These are phyloP conservation scores for Limonius californicus DNA, from an alignment of 1,140 invertebrate species.

Conservation along the genomic window DNA sequence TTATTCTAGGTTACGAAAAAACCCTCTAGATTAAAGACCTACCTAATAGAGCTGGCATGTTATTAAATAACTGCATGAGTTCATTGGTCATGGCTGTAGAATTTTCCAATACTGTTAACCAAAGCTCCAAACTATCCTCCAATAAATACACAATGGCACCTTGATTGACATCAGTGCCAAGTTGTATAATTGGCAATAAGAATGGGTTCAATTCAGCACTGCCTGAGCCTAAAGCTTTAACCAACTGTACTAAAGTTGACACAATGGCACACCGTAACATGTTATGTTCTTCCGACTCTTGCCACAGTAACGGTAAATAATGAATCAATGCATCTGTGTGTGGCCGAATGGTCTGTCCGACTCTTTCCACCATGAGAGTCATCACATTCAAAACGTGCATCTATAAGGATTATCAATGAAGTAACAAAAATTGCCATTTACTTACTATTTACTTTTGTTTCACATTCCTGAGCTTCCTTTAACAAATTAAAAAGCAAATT, in stretches of 20 bases:
- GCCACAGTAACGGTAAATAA: constrained; percentile 85
- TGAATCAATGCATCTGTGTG: constrained; percentile 66
- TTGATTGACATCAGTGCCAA: constrained; percentile 76
- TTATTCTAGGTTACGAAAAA: constrained; percentile 57
- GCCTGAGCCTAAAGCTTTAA: constrained; percentile 62
- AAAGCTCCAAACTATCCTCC: constrained; percentile 89
- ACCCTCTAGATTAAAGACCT: no score
- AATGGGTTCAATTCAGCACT: constrained; percentile 62
- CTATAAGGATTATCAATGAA: constrained; percentile 49
- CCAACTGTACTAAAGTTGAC: constrained; percentile 74
- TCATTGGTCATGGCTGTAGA: constrained; percentile 57
- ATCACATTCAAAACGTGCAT: constrained; percentile 88
- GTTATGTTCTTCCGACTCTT: constrained; percentile 80
- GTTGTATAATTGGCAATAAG: constrained; percentile 70
- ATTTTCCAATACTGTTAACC: constrained; percentile 80
- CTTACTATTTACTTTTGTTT: constrained; percentile 72
- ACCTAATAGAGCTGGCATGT: constrained; percentile 77
- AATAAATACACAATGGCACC: constrained; percentile 82
- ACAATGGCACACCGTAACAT: constrained; percentile 91
- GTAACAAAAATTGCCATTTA: background rate
- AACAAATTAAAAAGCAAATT: constrained; percentile 77
- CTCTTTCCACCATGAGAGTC: constrained; percentile 84
- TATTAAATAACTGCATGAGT: constrained; percentile 70
- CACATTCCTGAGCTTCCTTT: constrained; percentile 85
- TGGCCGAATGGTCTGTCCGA: constrained; percentile 71